A percentile compares a stretch with the other conserved stretches of the same genome.
phyloP scores from a whole-genome alignment of 2,888 invertebrate species.

The Herminia tarsipennalis region DNA sequence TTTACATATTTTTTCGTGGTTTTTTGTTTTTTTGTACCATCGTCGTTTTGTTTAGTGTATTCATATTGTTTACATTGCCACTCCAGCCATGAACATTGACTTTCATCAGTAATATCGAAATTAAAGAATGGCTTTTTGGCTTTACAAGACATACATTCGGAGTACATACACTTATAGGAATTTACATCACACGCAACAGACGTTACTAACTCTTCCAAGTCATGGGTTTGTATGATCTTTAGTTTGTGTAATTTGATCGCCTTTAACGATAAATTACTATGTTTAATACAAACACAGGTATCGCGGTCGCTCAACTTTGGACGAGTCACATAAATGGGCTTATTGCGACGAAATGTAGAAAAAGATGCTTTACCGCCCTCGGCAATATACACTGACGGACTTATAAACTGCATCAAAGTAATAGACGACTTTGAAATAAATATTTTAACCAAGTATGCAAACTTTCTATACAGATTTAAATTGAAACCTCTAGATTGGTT shows the following conservation, averaged over 20 bases:
- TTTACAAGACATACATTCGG: background rate
- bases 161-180: background rate
- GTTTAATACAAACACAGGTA: background rate
- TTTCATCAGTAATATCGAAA: background rate
- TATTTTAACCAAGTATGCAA: too few relatives aligned
- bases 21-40: background rate
- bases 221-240: background rate
- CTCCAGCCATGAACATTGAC: background rate
- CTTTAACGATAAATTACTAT: background rate
- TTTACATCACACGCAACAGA: background rate
- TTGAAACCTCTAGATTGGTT: too few relatives aligned
- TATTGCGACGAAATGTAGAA: background rate
- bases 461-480: too few relatives aligned
- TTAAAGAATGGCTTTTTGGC: background rate
- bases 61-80: background rate
- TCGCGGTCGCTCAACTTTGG: background rate
- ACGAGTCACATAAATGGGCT: background rate
- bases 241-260: background rate
- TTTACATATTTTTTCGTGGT: background rate
- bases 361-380: slow-evolving; percentile 1
- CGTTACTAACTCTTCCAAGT: background rate
- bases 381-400: too few relatives aligned
- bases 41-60: background rate
- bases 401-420: too few relatives aligned
- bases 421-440: too few relatives aligned